Evolutionary conservation across 2,888 invertebrate genomes (phyloP).

Genomic region (Harmothoe impar): DNA sequence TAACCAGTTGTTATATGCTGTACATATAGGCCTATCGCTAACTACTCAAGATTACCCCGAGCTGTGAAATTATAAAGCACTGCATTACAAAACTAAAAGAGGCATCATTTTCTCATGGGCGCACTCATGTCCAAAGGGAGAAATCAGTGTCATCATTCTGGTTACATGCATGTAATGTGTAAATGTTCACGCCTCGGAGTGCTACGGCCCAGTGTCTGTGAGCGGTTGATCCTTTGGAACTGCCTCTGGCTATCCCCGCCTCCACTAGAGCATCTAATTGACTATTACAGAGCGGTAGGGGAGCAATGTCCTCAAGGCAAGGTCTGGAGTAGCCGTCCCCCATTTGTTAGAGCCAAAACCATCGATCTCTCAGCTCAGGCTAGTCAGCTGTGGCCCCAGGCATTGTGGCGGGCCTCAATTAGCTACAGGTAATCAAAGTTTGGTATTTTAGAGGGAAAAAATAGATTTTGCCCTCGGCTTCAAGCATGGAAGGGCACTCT

Average conservation of each 20-base stretch:
- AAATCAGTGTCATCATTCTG: no score
- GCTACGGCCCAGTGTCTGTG: no score
- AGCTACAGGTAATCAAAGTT: constrained; percentile 27
- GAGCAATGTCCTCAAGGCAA: neutral
- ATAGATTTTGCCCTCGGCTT: neutral
- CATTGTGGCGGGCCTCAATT: neutral
- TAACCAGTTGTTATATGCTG: no score
- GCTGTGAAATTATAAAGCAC: no score
- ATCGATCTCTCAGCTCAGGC: neutral
- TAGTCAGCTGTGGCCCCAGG: neutral
- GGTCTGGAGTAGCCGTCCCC: neutral
- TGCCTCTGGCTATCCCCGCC: neutral
- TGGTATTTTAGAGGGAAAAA: constrained; percentile 1
- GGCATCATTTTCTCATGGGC: no score
- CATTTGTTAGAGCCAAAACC: neutral
- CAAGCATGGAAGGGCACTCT: neutral
- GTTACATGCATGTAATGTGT: no score
- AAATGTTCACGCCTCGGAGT: no score
- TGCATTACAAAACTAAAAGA: no score
- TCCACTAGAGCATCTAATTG: constrained; percentile 24
- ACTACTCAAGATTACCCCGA: no score
- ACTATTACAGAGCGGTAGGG: neutral
- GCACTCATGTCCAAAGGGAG: no score
- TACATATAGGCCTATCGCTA: no score
- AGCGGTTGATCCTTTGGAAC: neutral